Percentiles rank a stretch among this genome's conserved stretches.
phyloP scores from a whole-genome alignment of 1,140 invertebrate species.

The Physella acuta region DNA sequence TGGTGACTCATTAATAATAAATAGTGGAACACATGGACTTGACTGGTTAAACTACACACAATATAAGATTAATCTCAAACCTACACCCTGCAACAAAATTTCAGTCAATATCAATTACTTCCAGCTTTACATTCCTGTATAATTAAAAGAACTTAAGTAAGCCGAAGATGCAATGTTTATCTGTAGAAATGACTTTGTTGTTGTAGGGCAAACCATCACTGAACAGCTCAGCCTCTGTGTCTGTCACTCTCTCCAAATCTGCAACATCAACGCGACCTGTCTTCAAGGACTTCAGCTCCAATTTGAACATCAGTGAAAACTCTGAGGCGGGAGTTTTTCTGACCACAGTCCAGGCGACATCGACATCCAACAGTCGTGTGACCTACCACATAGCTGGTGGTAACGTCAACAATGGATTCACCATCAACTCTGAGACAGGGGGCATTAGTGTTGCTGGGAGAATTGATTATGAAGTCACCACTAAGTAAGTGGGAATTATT shows the following conservation, averaged over 20 bases:
- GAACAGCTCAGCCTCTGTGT: constrained; percentile 34
- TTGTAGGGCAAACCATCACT: constrained; percentile 34
- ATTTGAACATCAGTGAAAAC: constrained; percentile 38
- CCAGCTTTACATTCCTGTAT: too few species aligned
- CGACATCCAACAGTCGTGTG: constrained; percentile 69
- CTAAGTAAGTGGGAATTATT: too few species aligned
- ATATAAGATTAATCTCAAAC: too few species aligned
- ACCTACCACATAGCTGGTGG: constrained; percentile 85
- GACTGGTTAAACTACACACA: too few species aligned
- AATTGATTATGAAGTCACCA: constrained; percentile 77
- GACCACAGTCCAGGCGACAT: constrained; percentile 56
- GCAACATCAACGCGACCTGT: constrained; percentile 25
- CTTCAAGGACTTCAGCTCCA: constrained; percentile 30
- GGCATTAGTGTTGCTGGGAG: constrained; percentile 77
- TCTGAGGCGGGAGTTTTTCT: constrained; percentile 49
- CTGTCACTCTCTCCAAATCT: constrained; percentile 29
- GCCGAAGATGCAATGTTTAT: too few species aligned
- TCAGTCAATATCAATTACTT: too few species aligned
- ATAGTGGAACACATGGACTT: too few species aligned
- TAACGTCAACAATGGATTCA: constrained; percentile 82
- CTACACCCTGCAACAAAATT: too few species aligned
- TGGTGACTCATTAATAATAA: too few species aligned
- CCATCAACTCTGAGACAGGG: constrained; percentile 71
- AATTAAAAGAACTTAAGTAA: too few species aligned
- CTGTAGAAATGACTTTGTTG: not conserved